Evolutionary conservation across 2,797 vertebrate species (phyloP).

Genomic region (Uromys caudimaculatus): DNA sequence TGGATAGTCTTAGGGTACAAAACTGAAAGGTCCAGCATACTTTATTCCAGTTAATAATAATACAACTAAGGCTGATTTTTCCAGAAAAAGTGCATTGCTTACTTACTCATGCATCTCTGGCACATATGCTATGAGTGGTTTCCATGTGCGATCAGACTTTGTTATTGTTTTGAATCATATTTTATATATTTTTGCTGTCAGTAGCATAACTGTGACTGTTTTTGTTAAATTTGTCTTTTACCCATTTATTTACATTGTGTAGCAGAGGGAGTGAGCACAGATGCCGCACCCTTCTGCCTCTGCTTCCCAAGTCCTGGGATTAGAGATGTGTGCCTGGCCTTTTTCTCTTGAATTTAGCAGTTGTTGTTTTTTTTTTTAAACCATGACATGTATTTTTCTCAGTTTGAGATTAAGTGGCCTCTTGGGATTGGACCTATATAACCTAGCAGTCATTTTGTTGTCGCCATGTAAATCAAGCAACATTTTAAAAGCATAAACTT

Average conservation of each 20-base stretch:
- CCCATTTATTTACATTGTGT: background rate
- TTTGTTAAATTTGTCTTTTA: background rate
- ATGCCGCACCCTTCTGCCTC: background rate
- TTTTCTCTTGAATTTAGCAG: too few relatives aligned
- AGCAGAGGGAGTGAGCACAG: background rate
- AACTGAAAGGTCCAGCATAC: background rate
- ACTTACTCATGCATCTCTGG: background rate
- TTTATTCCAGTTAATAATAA: background rate
- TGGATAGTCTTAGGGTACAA: conserved; percentile 29
- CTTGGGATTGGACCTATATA: background rate
- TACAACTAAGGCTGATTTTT: background rate
- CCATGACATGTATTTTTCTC: background rate
- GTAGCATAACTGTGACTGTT: background rate
- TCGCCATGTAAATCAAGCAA: background rate
- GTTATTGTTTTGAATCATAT: background rate
- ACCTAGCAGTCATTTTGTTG: background rate
- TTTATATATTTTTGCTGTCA: background rate
- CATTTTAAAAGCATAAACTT: conserved; percentile 29
- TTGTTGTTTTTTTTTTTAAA: background rate
- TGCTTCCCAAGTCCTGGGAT: background rate
- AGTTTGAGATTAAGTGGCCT: background rate
- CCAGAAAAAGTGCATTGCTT: background rate
- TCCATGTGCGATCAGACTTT: background rate
- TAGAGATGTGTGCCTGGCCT: background rate
- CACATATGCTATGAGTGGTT: background rate